A percentile compares a stretch with the other conserved stretches of the same genome.
These are phyloP conservation scores for Cartodere bifasciata DNA, from an alignment of 2,888 invertebrate species.

Conservation along the genomic window DNA sequence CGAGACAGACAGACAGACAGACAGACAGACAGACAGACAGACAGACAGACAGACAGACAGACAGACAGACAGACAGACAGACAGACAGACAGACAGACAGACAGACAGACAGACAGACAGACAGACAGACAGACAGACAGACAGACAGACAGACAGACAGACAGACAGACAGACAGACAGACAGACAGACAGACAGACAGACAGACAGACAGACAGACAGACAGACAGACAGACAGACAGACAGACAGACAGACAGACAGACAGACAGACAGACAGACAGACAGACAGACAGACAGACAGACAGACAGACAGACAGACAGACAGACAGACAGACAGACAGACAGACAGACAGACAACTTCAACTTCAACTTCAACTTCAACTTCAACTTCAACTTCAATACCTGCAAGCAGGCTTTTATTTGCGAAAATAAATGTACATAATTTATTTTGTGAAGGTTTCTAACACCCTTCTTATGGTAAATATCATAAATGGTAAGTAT, in stretches of 20 bases:
- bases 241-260: slow-evolving; percentile 11
- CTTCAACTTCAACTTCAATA: no score
- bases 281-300: slow-evolving; percentile 12
- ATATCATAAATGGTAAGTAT: no score
- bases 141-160: not conserved
- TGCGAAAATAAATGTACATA: no score
- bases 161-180: slow-evolving; percentile 6
- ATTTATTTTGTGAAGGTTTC: no score
- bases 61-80: not conserved
- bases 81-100: not conserved
- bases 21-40: not conserved
- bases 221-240: slow-evolving; percentile 11
- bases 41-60: not conserved
- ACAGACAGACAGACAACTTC: slow-evolving; percentile 10
- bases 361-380: no score
- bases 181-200: slow-evolving; percentile 12
- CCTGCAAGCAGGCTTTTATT: no score
- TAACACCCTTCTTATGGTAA: no score
- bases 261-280: slow-evolving; percentile 12
- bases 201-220: slow-evolving; percentile 11
- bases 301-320: slow-evolving; percentile 12
- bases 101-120: not conserved
- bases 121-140: not conserved
- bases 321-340: slow-evolving; percentile 11
- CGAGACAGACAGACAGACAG: slow-evolving; percentile 2